Base-by-base conservation (phyloP, 2,888 invertebrate species). In the Furcula furcula region DNA sequence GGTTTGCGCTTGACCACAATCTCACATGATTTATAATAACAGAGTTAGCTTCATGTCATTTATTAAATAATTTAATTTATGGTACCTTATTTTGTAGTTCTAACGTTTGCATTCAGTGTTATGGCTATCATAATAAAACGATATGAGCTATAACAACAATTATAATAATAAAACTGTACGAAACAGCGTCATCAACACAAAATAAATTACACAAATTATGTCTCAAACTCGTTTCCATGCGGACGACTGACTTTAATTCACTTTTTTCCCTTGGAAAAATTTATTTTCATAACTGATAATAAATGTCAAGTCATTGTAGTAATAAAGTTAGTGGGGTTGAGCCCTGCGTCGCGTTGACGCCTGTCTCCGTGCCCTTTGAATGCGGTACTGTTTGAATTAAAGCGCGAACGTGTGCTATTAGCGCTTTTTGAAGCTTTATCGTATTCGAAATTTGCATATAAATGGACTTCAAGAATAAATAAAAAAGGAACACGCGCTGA, bases 201-300 rank as follows among this genome's bases (percentile, higher is more conserved):
- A 73, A 75, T 73, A 74, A 71, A 78, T 74, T 65, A 68, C 65
- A 63, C 72, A 76, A n/a, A 78, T 80, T 78, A 75, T 70, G 56
- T 44, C 55, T 55, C 71, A 66, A 75, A 74, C 68, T 63, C 66
- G 56, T 56, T 65, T 62, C 54, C 48, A 59, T 55, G 65, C 61
- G 61, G 64, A 54, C 62, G 66, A 68, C 64, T 68, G 65, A 52
- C 47, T 65, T 76, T 77, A 69, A 77, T 78, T 72, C 66, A 65
- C 65, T 76, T 36, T 70, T 71, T 75, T 68, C 65, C 69, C 65
- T 70, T 76, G 54, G 51, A 62, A 51, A 46, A 76, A 78, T 81
- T 79, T 78, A 80, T 83, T 80, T 82, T 80, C 78, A 83, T 84
- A 79, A 76, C 75, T 77, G 78, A 76, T 77, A 74, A 80, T 83